Conservation (phyloP, 2,888 invertebrate species). For the Xestia ashworthii region DNA sequence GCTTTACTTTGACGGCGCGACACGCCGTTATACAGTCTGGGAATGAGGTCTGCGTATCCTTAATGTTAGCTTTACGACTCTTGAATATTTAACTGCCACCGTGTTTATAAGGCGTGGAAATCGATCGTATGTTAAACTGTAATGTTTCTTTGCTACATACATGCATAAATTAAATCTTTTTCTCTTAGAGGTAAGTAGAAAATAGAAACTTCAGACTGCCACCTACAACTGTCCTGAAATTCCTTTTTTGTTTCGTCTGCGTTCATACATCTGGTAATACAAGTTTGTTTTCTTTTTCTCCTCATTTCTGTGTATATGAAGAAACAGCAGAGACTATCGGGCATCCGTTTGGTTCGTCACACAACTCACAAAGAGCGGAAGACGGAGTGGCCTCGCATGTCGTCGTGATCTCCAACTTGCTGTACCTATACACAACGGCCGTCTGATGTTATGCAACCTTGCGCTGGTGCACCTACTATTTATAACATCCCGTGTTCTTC, state of each 20-base stretch:
- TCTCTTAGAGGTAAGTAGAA: background rate
- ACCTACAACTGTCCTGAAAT: background rate
- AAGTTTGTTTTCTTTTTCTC: slow-evolving; percentile 3
- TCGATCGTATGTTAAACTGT: slow-evolving; percentile 10
- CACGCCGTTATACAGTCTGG: slow-evolving; percentile 20
- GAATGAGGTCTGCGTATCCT: slow-evolving; percentile 24
- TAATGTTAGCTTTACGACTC: slow-evolving; percentile 31
- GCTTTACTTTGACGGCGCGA: slow-evolving; percentile 44
- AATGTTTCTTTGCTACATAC: background rate
- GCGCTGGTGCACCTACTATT: slow-evolving; percentile 32
- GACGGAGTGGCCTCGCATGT: slow-evolving; percentile 55
- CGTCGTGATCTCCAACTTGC: slow-evolving; percentile 43
- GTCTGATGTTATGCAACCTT: slow-evolving; percentile 52
- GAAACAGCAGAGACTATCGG: slow-evolving; percentile 56
- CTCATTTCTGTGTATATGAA: slow-evolving; percentile 19
- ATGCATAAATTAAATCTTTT: background rate
- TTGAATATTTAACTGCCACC: slow-evolving; percentile 29
- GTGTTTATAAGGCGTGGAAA: slow-evolving; percentile 10
- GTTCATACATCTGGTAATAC: background rate
- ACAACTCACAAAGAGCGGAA: slow-evolving; percentile 66
- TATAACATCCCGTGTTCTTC: slow-evolving; percentile 34
- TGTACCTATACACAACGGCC: slow-evolving; percentile 24
- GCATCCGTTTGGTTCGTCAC: slow-evolving; percentile 62
- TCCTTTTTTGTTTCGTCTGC: background rate
- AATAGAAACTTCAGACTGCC: background rate